These are phyloP conservation scores for Eubasilissa splendida DNA, from an alignment of 2,888 invertebrate species.

Conservation along the genomic window DNA sequence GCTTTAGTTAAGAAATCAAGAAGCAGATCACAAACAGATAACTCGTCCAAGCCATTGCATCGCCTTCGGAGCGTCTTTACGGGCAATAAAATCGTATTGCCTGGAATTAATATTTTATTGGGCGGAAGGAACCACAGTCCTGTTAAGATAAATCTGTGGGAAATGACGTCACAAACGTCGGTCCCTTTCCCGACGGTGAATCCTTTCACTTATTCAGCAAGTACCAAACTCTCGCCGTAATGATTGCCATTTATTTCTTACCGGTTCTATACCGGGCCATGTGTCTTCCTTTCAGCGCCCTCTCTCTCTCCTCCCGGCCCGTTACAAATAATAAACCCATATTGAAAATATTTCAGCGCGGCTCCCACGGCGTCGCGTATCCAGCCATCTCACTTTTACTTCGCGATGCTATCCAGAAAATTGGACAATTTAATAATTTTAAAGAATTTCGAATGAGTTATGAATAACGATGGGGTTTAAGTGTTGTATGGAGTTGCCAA, in stretches of 20 bases:
- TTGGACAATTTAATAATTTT: too few relatives aligned
- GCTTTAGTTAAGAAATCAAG: too few relatives aligned
- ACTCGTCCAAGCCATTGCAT: not conserved
- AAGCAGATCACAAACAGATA: constrained; percentile 6
- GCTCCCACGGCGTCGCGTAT: not conserved
- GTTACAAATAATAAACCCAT: constrained; percentile 31
- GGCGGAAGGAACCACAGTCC: constrained; percentile 3
- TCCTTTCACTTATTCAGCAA: constrained; percentile 30
- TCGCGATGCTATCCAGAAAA: too few relatives aligned
- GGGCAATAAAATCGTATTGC: constrained; percentile 19
- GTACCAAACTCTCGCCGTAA: constrained; percentile 16
- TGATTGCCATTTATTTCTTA: constrained; percentile 32
- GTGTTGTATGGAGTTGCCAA: too few relatives aligned
- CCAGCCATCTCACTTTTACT: too few relatives aligned
- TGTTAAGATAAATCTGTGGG: not conserved
- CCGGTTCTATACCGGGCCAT: constrained; percentile 14
- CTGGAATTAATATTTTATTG: constrained; percentile 23
- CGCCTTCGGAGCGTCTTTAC: constrained; percentile 5
- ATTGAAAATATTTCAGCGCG: constrained; percentile 27
- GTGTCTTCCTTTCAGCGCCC: constrained; percentile 25
- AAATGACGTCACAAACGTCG: not conserved
- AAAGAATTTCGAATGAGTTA: too few relatives aligned
- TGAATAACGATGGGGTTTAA: too few relatives aligned
- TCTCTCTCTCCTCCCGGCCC: not conserved
- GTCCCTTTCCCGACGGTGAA: not conserved